Evolutionary conservation across 2,797 vertebrate species (phyloP).

Genomic region (Philypnodon macrostomus): DNA sequence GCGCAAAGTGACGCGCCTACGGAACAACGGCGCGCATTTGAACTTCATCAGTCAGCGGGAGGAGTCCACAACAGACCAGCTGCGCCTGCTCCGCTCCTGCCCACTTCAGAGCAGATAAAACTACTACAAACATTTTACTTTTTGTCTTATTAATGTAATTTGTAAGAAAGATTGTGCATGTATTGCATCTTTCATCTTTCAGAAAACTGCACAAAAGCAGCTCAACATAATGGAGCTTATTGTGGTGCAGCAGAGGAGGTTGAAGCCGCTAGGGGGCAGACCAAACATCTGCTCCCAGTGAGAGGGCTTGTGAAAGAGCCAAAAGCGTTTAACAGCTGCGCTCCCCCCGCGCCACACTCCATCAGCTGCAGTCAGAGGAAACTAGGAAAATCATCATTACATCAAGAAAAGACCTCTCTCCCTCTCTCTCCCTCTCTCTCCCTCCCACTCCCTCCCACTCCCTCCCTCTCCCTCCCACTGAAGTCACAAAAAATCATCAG

Average conservation of each 20-base stretch:
- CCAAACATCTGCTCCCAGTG: conserved; percentile 28
- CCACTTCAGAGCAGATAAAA: not conserved
- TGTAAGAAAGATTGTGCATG: no score
- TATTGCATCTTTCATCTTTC: not conserved
- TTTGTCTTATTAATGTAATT: no score
- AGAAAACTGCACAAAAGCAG: not conserved
- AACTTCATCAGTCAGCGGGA: conserved; percentile 69
- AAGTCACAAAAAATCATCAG: not conserved
- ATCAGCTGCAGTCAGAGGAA: conserved; percentile 28
- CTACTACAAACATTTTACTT: not conserved
- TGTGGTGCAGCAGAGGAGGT: conserved; percentile 30
- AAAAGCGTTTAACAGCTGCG: conserved; percentile 22
- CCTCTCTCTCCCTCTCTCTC: no score
- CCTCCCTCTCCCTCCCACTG: not conserved
- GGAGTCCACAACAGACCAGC: conserved; percentile 65
- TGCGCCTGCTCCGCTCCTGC: conserved; percentile 47
- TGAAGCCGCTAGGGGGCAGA: conserved; percentile 54
- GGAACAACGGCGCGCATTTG: conserved; percentile 52
- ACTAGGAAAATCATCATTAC: not conserved
- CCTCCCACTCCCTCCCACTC: no score
- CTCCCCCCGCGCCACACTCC: conserved; percentile 25
- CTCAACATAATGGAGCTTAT: conserved; percentile 19
- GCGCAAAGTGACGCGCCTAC: conserved; percentile 58
- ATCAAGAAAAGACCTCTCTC: not conserved
- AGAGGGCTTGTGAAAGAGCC: conserved; percentile 17